Conservation (phyloP, 2,113 vertebrate species). For the Oreochromis aureus region DNA sequence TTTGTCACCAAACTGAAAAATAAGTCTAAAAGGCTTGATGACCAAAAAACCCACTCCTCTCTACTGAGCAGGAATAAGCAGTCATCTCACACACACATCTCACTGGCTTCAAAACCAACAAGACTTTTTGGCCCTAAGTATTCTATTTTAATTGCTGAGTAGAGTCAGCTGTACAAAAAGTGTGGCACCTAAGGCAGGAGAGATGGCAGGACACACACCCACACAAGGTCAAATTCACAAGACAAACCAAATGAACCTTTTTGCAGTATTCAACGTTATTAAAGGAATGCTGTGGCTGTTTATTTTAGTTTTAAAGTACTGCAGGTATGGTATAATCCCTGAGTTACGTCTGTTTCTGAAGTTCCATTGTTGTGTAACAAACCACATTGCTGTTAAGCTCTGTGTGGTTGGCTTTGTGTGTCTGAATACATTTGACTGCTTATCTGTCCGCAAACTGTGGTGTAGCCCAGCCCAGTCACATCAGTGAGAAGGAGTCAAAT, state of each 20-base stretch:
- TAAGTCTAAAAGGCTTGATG: too few species aligned
- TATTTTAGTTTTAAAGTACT: background rate
- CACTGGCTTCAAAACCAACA: background rate
- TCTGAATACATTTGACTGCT: background rate
- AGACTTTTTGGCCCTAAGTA: background rate
- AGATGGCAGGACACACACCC: background rate
- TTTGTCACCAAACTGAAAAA: background rate
- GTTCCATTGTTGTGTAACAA: background rate
- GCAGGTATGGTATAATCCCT: background rate
- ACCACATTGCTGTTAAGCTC: background rate
- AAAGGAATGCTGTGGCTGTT: background rate
- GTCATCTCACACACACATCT: background rate
- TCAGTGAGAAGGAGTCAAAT: too few species aligned
- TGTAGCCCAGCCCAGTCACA: background rate
- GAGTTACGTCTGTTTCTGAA: background rate
- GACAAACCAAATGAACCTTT: background rate
- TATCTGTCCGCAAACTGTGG: background rate
- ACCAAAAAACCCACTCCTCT: background rate
- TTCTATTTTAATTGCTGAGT: background rate
- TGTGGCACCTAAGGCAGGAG: background rate
- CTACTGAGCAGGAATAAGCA: background rate
- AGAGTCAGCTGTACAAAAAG: background rate
- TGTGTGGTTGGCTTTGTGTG: background rate
- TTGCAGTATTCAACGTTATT: background rate
- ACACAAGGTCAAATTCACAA: background rate